Conservation (phyloP, 2,888 invertebrate species). For the Athalia rosae region DNA sequence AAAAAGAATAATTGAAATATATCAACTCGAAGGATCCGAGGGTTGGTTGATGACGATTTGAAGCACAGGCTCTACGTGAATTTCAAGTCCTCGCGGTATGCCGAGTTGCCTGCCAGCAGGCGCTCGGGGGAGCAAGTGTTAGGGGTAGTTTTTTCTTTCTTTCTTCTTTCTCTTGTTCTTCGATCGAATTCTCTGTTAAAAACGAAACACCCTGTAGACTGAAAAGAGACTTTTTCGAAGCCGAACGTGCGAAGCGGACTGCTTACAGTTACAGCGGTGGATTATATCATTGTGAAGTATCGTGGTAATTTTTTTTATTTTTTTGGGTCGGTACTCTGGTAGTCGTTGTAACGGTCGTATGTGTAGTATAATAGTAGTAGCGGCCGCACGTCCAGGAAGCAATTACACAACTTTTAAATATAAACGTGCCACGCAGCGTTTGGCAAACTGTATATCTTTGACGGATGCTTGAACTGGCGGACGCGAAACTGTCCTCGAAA, state of each 20-base stretch:
- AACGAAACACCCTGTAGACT: too few species aligned
- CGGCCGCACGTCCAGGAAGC: conserved; percentile 26
- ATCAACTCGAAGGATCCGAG: too few species aligned
- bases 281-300: background rate
- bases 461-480: background rate
- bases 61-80: too few species aligned
- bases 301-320: background rate
- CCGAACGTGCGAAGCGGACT: background rate
- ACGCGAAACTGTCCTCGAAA: background rate
- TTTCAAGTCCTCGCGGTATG: too few species aligned
- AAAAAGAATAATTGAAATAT: too few species aligned
- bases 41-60: too few species aligned
- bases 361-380: background rate
- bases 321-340: conserved; percentile 1
- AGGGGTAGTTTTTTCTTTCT: too few species aligned
- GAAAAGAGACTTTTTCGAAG: background rate
- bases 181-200: too few species aligned
- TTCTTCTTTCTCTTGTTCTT: too few species aligned
- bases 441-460: conserved; percentile 6
- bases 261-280: too few species aligned
- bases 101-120: too few species aligned
- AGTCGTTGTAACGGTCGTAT: background rate
- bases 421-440: conserved; percentile 28
- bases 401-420: conserved; percentile 42
- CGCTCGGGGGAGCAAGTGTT: too few species aligned